Evolutionary conservation across 1,140 invertebrate species (phyloP), one percentile per base, ranked within the genome.

Genomic region (Matsumurasca onukii): DNA sequence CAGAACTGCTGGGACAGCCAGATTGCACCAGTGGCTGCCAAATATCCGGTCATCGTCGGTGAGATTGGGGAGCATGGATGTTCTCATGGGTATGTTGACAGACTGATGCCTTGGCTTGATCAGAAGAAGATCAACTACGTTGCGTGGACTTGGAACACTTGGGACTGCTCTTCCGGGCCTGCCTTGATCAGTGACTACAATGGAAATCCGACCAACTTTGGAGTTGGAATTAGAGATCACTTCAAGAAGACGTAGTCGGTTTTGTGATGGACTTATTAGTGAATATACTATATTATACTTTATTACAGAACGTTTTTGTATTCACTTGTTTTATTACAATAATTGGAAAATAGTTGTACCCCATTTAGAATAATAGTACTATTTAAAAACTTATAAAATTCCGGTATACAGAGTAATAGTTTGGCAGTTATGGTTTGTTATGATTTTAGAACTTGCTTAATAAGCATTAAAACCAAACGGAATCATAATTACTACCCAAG

Each of bases 41-140:
- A 51, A n/a, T 51, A 51, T 22, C 49, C 49, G 49, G 49, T 51
- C 3, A 51, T 51, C 49, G 49, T 51, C 49, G 49, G 49, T 5
- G 49, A 51, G 49, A 51, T 51, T 20, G 49, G 49, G n/a, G 49
- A 51, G 24, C 49, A 51, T 22, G 49, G n/a, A 5, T 51, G 49
- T n/a, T 5, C 5, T 3, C 49, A 51, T 20, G 24, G 24, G 3
- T 51, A 51, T 22, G 24, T 51, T 12, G 49, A 51, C 49, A 20
- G n/a, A 20, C n/a, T 51, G n/a, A 3, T 51, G 49, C 3, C 3
- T 17, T 51, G 49, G 49, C 24, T 51, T 17, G 49, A 51, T 51
- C 5, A n/a, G 3, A 51, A 51, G 49, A 51, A 51, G 5, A 51
- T 51, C 49, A 51, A 51, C 49, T 51, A 51, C n/a, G 24, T 51